Base-by-base conservation (phyloP, 2,113 vertebrate genomes). In the Tiliqua scincoides region DNA sequence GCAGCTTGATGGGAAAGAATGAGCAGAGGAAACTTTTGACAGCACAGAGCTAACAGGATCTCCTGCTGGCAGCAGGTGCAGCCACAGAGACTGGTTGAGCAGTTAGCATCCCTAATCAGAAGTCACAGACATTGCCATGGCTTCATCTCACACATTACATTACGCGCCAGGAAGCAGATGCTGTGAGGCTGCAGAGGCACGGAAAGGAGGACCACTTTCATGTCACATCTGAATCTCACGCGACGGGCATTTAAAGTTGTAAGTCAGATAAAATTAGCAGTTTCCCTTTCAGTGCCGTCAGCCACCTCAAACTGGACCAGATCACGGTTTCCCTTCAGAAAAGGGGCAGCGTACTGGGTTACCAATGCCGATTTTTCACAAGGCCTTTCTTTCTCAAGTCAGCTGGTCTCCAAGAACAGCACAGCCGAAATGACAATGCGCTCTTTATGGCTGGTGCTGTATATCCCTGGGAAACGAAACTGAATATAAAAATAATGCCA, bases 251-350 rank as follows among this genome's bases (percentile, higher is more conserved):
- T 52, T 67, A 77, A n/a, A 65, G n/a, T 5, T 76, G 40, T 23
- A 54, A 40, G 25, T 77, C 62, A 77, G 74, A 65, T 84, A 48
- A 48, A 21, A 76, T 76, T 48, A 67, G 37, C 48, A 85, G 73
- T 61, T n/a, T 78, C 90, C 54, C 79, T 91, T 80, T 86, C 75
- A 90, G n/a, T 68, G 76, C 77, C 87, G 32, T n/a, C 78, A 89
- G 23, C 88, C 9, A 82, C 67, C 8, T 6, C 43, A 12, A 85
- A 32, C 78, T 85, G 54, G 21, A 82, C 61, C 91, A 54, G 18
- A 88, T 86, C 43, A 61, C 35, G 89, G 54, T 21, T 89, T 90
- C 27, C 62, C 75, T 89, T 92, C 73, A 93, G 78, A 93, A 48
- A 23, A 2, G 27, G 35, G 84, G 85, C 30, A 89, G 40, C 32